phyloP scores from a whole-genome alignment of 2,113 vertebrate species.

The Sebastes fasciatus region DNA sequence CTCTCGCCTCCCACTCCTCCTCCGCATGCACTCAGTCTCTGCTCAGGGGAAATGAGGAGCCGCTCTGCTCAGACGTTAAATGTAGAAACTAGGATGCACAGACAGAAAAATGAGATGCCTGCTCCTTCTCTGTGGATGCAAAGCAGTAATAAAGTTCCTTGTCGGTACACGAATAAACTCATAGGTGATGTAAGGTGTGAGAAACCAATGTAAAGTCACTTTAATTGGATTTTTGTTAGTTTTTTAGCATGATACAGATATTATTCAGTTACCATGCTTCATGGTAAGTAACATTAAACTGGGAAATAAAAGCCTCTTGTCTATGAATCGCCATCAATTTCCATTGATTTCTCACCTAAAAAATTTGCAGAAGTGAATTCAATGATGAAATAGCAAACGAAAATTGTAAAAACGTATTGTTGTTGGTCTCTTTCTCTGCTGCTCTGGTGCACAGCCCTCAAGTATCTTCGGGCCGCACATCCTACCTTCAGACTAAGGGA shows the following conservation, averaged over 20 bases:
- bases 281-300: background rate
- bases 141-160: constrained; percentile 28
- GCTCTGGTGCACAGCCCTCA: too few relatives aligned
- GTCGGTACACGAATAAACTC: background rate
- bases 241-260: background rate
- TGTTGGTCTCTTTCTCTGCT: too few relatives aligned
- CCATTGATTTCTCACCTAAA: too few relatives aligned
- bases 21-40: constrained; percentile 58
- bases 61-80: constrained; percentile 58
- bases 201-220: background rate
- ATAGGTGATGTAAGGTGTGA: background rate
- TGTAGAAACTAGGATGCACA: constrained; percentile 53
- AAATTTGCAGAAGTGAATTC: too few relatives aligned
- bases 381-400: too few relatives aligned
- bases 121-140: constrained; percentile 38
- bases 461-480: too few relatives aligned
- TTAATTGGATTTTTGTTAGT: constrained; percentile 1
- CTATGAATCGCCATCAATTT: too few relatives aligned
- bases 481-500: too few relatives aligned
- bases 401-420: too few relatives aligned
- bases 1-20: constrained; percentile 63
- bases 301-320: too few relatives aligned
- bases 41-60: constrained; percentile 66
- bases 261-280: background rate
- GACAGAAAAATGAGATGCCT: constrained; percentile 35